A percentile compares a stretch with the other conserved stretches of the same genome.
Conservation (phyloP, 2,888 invertebrate genomes). For the Lepidochrysops patricia region DNA sequence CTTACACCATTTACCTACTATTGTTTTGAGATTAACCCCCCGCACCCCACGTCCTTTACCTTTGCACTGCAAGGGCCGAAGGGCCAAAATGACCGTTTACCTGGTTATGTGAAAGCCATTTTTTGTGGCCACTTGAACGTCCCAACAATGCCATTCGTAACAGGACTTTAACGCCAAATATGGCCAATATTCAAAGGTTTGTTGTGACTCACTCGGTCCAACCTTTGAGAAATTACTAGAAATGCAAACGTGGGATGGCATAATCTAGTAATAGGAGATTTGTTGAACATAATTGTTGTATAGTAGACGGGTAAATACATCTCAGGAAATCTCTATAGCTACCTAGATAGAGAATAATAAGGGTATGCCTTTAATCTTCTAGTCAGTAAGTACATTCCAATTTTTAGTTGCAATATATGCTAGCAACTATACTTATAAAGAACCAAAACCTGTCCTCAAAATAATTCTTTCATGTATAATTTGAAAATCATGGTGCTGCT, state of each 20-base stretch:
- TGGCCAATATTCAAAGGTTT: constrained; percentile 1
- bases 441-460: too few relatives aligned
- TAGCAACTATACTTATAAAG: too few relatives aligned
- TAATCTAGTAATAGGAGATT: not conserved
- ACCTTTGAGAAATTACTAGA: not conserved
- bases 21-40: not conserved
- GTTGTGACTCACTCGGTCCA: not conserved
- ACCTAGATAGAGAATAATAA: too few relatives aligned
- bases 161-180: constrained; percentile 7
- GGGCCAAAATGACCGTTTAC: constrained; percentile 1
- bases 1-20: not conserved
- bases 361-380: too few relatives aligned
- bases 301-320: too few relatives aligned
- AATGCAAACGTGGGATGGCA: not conserved
- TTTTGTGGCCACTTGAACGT: constrained; percentile 8
- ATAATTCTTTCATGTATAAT: too few relatives aligned
- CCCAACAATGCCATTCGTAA: not conserved
- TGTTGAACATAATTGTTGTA: too few relatives aligned
- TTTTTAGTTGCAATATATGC: too few relatives aligned
- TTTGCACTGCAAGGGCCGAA: constrained; percentile 1
- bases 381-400: too few relatives aligned
- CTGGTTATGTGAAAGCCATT: constrained; percentile 10
- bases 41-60: not conserved
- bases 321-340: too few relatives aligned
- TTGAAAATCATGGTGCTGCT: too few relatives aligned